Conservation (phyloP, 2,888 invertebrate genomes). For the Tetheella fluctuosa region DNA sequence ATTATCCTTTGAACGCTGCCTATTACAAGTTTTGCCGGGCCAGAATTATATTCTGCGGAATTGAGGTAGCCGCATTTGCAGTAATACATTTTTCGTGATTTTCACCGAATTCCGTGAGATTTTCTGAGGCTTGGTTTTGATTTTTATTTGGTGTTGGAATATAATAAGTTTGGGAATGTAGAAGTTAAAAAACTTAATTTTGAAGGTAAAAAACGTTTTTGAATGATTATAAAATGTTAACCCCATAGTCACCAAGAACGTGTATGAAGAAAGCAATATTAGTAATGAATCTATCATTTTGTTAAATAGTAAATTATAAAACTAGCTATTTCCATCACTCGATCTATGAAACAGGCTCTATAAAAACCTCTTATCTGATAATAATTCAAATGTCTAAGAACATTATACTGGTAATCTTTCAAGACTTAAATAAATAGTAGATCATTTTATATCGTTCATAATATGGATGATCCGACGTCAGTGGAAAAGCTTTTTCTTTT, state of each 20-base stretch:
- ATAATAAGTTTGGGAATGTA: background rate
- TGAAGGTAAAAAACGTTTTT: background rate
- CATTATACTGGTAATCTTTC: slow-evolving; percentile 1
- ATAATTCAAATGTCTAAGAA: slow-evolving; percentile 6
- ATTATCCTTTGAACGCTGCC: slow-evolving; percentile 59
- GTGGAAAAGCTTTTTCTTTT: slow-evolving; percentile 4
- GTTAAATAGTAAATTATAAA: too few relatives aligned
- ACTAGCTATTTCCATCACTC: background rate
- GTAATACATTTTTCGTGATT: slow-evolving; percentile 3
- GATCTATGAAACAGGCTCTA: background rate
- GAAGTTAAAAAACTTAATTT: background rate
- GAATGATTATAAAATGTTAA: too few relatives aligned
- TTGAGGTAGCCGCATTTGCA: slow-evolving; percentile 26
- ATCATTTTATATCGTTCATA: slow-evolving; percentile 3
- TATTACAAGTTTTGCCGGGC: slow-evolving; percentile 43
- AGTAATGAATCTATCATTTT: too few relatives aligned
- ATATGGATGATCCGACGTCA: slow-evolving; percentile 7
- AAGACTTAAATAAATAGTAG: slow-evolving; percentile 8
- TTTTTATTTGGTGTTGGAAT: background rate
- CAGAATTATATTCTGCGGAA: slow-evolving; percentile 33
- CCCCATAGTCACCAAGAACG: too few relatives aligned
- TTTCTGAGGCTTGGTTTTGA: background rate
- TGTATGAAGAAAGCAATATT: too few relatives aligned
- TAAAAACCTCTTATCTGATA: background rate
- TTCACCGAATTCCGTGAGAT: slow-evolving; percentile 2